phyloP scores from a whole-genome alignment of 2,888 invertebrate genomes.

The Ashinkailepas kermadecensis region DNA sequence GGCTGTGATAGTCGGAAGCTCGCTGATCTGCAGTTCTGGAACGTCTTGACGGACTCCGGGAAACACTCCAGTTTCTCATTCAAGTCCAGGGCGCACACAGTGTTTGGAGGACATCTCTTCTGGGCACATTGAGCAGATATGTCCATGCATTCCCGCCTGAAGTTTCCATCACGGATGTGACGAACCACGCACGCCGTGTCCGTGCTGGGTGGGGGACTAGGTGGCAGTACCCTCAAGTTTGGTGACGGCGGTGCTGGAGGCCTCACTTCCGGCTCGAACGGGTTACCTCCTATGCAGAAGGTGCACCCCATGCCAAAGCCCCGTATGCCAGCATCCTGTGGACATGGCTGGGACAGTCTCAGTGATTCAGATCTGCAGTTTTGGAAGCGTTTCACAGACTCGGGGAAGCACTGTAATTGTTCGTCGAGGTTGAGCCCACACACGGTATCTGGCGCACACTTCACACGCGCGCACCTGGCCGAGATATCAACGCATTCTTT shows the following conservation, averaged over 20 bases:
- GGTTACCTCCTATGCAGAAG: background rate
- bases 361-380: background rate
- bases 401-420: background rate
- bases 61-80: background rate
- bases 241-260: background rate
- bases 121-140: background rate
- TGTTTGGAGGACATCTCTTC: background rate
- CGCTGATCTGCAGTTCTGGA: background rate
- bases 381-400: background rate
- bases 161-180: background rate
- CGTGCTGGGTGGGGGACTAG: background rate
- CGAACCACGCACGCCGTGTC: background rate
- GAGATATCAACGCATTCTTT: background rate
- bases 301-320: background rate
- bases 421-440: background rate
- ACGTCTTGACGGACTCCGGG: background rate
- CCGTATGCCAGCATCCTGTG: background rate
- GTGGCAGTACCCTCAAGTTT: too few species aligned
- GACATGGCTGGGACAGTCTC: background rate
- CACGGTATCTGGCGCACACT: background rate
- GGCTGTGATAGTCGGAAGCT: background rate
- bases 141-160: background rate
- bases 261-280: background rate
- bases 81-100: background rate
- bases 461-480: background rate